Evolutionary conservation across 2,113 vertebrate genomes (phyloP).

Genomic region (Thymallus thymallus): DNA sequence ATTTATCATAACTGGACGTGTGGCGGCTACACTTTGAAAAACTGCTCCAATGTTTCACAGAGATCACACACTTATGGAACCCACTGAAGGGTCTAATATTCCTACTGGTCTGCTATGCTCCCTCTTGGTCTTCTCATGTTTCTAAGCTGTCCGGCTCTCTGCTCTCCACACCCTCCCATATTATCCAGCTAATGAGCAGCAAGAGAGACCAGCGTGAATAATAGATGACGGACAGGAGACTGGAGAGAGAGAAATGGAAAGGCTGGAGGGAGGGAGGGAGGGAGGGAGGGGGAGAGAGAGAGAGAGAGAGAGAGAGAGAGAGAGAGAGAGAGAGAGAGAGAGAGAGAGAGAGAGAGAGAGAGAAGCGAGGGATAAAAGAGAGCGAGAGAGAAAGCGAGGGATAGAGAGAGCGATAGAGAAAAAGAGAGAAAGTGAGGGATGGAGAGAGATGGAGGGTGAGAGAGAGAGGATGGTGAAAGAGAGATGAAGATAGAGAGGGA

Average conservation of each 20-base stretch:
- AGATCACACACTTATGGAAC: background rate
- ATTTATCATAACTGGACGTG: slow-evolving; percentile 52
- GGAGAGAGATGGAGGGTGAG: slow-evolving; percentile 51
- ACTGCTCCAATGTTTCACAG: background rate
- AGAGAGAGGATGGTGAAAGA: no score
- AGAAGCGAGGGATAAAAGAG: no score
- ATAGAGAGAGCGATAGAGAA: slow-evolving; percentile 2
- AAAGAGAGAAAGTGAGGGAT: background rate
- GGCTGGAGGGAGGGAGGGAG: background rate
- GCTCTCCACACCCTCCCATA: slow-evolving; percentile 54
- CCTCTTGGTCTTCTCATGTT: slow-evolving; percentile 56
- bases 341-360: slow-evolving; percentile 6
- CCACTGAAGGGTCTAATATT: background rate
- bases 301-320: no score
- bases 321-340: slow-evolving; percentile 30
- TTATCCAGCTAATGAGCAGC: slow-evolving; percentile 72
- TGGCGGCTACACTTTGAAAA: slow-evolving; percentile 24
- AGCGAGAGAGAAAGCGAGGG: slow-evolving; percentile 48
- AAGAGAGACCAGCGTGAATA: slow-evolving; percentile 69
- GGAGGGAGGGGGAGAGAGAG: slow-evolving; percentile 9
- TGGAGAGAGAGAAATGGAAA: slow-evolving; percentile 44
- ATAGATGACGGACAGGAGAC: slow-evolving; percentile 59
- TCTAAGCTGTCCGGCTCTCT: slow-evolving; percentile 54
- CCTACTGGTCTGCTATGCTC: background rate
- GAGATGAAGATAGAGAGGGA: slow-evolving; percentile 21